Evolutionary conservation across 2,113 vertebrate genomes (phyloP).

Genomic region (Protobothrops mucrosquamatus): DNA sequence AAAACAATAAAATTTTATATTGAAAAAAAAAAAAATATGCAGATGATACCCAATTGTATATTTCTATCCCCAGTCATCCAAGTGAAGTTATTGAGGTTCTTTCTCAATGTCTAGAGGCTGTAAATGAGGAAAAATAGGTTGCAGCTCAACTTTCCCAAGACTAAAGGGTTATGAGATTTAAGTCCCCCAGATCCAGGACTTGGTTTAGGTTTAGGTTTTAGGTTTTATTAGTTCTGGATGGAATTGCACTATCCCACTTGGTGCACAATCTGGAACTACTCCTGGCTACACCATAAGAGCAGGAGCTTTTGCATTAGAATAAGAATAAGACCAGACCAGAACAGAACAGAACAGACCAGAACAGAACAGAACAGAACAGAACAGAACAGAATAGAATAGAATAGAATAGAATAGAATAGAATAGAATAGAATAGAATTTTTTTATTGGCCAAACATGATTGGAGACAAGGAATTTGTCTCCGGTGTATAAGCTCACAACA

Average conservation of each 20-base stretch:
- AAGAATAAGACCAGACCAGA: no score
- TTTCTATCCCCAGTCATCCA: not conserved
- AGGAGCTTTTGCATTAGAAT: not conserved
- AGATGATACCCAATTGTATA: not conserved
- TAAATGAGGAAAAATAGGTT: not conserved
- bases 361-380: not conserved
- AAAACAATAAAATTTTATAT: no score
- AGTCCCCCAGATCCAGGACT: not conserved
- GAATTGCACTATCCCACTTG: not conserved
- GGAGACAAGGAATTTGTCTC: no score
- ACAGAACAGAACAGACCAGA: no score
- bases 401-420: no score
- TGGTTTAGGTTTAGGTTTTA: no score
- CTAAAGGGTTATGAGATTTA: not conserved
- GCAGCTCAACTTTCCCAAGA: not conserved
- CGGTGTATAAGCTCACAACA: no score
- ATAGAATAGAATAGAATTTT: not conserved
- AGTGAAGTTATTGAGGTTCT: not conserved
- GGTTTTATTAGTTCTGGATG: not conserved
- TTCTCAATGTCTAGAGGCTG: not conserved
- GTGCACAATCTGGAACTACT: not conserved
- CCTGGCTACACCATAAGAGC: not conserved
- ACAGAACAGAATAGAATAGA: not conserved
- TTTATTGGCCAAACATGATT: not conserved
- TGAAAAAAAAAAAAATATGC: no score